Evolutionary conservation across 2,888 invertebrate species (phyloP), one percentile per base, ranked within the genome.

Genomic region (Eristalinus sepulchralis): DNA sequence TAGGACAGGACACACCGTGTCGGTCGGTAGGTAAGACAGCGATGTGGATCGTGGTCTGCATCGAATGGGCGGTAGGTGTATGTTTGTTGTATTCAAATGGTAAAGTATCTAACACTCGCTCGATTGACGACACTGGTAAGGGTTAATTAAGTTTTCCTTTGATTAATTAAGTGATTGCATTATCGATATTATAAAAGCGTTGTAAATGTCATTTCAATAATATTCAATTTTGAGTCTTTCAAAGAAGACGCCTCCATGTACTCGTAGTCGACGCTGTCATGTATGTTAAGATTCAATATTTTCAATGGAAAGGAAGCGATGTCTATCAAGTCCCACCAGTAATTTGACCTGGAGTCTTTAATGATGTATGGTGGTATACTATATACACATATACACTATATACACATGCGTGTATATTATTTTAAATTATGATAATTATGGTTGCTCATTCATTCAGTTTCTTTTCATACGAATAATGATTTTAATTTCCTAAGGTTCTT

Each of bases 141-240:
- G 89, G 88, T 88, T 88, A 88, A 88, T 88, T 88, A 88, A 89
- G 88, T 88, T 89, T 88, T 87, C 88, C 88, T 89, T 88, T 89
- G 89, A 89, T 88, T 88, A 89, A 89, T 89, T 89, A 89, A 89
- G 88, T 88, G 88, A 88, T 89, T 89, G 88, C 89, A 89, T 89
- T 89, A 88, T 89, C 88, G 88, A 88, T 88, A 88, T 89, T 89
- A 88, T 82, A 86, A 88, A 88, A 88, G 89, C 88, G 88, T 88
- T 88, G 88, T 88, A 88, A 88, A 88, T 83, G 89, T 79, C 72
- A 80, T 81, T 84, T 77, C 79, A 67, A 87, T 79, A 79, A 83
- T 76, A 83, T 75, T 79, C 63, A 76, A 79, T 76, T 82, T 77
- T 84, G 67, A 76, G 73, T 55, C 55, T 73, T 34, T 68, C 68